Percentiles rank a stretch among this genome's conserved stretches.
Conservation (phyloP, 2,888 invertebrate species). For the Eucera pruinosa region DNA sequence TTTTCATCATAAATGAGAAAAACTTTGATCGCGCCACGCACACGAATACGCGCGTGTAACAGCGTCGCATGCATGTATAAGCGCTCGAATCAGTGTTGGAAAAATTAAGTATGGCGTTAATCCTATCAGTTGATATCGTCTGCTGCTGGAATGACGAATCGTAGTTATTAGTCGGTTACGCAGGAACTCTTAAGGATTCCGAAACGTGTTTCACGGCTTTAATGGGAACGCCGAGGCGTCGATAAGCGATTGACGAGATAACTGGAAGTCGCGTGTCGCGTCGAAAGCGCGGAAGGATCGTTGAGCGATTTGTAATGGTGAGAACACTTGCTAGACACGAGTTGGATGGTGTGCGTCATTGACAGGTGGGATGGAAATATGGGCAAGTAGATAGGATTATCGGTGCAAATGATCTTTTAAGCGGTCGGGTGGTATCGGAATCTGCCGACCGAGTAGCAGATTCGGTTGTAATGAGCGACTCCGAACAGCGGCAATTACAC, state of each 20-base stretch:
- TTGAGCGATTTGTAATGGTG: constrained; percentile 51
- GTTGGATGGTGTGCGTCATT: constrained; percentile 72
- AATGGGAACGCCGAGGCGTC: too few species aligned
- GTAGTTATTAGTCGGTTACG: constrained; percentile 71
- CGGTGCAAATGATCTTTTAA: constrained; percentile 21
- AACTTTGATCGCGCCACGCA: too few species aligned
- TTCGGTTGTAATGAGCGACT: constrained; percentile 83
- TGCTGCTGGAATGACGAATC: constrained; percentile 76
- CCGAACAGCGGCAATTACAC: constrained; percentile 83
- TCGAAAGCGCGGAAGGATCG: constrained; percentile 69
- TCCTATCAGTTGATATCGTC: constrained; percentile 77
- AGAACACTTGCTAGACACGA: constrained; percentile 51
- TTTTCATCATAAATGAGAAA: too few species aligned
- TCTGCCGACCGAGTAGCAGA: constrained; percentile 64
- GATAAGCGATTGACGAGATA: too few species aligned
- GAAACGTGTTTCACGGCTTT: constrained; percentile 13
- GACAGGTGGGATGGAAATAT: constrained; percentile 78
- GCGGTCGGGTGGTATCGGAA: constrained; percentile 37
- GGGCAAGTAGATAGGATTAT: constrained; percentile 67
- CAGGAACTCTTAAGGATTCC: constrained; percentile 9
- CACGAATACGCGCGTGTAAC: too few species aligned
- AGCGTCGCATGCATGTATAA: background rate
- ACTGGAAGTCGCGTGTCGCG: too few species aligned
- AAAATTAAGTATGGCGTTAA: constrained; percentile 70
- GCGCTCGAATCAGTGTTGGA: constrained; percentile 9